A percentile compares a stretch with the other conserved stretches of the same genome.
These are phyloP conservation scores for Drosophila kanapiae DNA, from an alignment of 1,140 invertebrate species.

Conservation along the genomic window DNA sequence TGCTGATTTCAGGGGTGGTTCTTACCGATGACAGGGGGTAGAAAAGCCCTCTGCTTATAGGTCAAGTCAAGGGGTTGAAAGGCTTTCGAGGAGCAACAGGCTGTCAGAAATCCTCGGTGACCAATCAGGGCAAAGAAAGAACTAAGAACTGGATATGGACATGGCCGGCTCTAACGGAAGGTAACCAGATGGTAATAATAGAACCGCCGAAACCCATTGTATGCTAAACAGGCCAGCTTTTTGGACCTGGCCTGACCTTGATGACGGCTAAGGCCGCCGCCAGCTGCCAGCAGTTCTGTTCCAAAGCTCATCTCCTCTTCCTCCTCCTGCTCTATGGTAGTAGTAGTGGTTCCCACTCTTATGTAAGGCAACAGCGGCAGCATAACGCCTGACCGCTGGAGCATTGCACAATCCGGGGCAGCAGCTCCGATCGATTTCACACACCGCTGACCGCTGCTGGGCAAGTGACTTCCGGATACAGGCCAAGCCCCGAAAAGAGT, in stretches of 20 bases:
- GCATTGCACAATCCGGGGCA: slow-evolving; percentile 60
- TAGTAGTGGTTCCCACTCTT: slow-evolving; percentile 1
- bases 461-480: slow-evolving; percentile 62
- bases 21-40: slow-evolving; percentile 45
- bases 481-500: slow-evolving; percentile 59
- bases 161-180: slow-evolving; percentile 56
- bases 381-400: slow-evolving; percentile 29
- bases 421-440: slow-evolving; percentile 74
- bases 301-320: slow-evolving; percentile 9
- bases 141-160: slow-evolving; percentile 24
- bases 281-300: slow-evolving; percentile 37
- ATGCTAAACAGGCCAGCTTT: slow-evolving; percentile 51
- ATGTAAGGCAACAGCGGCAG: slow-evolving; percentile 20
- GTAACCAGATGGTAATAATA: slow-evolving; percentile 22
- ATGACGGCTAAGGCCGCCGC: slow-evolving; percentile 28
- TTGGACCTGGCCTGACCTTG: slow-evolving; percentile 51
- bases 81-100: slow-evolving; percentile 47
- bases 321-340: not conserved
- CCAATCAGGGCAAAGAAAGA: slow-evolving; percentile 54
- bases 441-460: slow-evolving; percentile 68
- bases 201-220: slow-evolving; percentile 22
- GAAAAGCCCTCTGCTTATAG: slow-evolving; percentile 51
- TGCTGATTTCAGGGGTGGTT: slow-evolving; percentile 25
- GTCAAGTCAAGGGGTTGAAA: slow-evolving; percentile 40
- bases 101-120: slow-evolving; percentile 1